These are phyloP conservation scores for Spizaetus ornatus DNA, from an alignment of 2,113 vertebrate genomes.

Conservation along the genomic window DNA sequence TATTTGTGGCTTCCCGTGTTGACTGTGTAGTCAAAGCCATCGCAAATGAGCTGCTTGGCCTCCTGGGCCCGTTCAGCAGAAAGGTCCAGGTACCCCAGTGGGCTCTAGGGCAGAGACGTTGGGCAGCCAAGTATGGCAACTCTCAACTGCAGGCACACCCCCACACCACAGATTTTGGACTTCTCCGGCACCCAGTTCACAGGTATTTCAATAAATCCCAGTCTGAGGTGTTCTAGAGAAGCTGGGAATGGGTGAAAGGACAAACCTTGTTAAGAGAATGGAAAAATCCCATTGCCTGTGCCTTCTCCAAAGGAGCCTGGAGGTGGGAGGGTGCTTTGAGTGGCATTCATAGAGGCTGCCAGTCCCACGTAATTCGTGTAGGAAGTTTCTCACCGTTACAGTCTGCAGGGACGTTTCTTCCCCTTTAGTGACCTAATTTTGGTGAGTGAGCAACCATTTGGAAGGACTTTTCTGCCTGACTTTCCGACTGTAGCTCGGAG, in stretches of 20 bases:
- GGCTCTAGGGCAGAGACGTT: not conserved
- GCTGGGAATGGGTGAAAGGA: not conserved
- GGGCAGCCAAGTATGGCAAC: not conserved
- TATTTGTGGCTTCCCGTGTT: not conserved
- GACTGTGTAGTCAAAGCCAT: not conserved
- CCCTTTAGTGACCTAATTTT: constrained; percentile 47
- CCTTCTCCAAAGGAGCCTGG: not conserved
- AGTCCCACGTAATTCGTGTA: constrained; percentile 9
- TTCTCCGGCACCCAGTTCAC: not conserved
- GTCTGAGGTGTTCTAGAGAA: not conserved
- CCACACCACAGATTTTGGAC: not conserved
- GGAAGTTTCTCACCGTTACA: constrained; percentile 40
- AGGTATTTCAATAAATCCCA: not conserved
- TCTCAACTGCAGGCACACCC: not conserved
- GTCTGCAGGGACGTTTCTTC: constrained; percentile 11
- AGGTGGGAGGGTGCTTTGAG: constrained; percentile 13
- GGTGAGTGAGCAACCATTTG: not conserved
- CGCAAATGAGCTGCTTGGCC: not conserved
- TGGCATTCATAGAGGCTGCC: not conserved
- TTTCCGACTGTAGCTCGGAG: not conserved
- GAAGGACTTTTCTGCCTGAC: constrained; percentile 1
- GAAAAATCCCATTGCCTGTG: constrained; percentile 1
- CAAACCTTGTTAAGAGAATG: not conserved
- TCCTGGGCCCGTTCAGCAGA: not conserved
- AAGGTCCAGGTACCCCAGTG: not conserved